phyloP scores from a whole-genome alignment of 2,888 invertebrate genomes.

The Caenorhabditis parvicauda region DNA sequence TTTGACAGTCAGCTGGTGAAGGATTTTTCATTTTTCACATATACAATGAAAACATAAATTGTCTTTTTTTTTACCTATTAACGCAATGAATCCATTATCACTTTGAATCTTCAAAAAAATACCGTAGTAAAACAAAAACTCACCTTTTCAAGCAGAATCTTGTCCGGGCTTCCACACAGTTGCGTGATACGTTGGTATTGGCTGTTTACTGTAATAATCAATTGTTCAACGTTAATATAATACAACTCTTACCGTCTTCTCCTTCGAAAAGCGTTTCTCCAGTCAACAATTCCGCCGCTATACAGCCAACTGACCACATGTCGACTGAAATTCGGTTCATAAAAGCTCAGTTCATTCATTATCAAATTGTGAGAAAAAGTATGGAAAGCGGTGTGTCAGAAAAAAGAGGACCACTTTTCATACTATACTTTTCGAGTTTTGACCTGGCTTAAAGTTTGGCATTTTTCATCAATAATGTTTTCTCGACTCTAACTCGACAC shows the following conservation, averaged over 20 bases:
- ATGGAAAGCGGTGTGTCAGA: no score
- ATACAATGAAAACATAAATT: not conserved
- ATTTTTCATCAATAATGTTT: no score
- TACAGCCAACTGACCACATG: slow-evolving; percentile 60
- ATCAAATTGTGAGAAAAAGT: no score
- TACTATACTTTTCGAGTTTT: no score
- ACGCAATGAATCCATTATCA: no score
- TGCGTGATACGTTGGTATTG: slow-evolving; percentile 53
- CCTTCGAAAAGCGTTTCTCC: slow-evolving; percentile 52
- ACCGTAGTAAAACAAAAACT: not conserved
- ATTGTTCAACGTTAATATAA: no score
- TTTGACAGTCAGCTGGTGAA: not conserved
- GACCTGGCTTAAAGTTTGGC: no score
- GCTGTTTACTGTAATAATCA: slow-evolving; percentile 34
- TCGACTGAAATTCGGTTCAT: slow-evolving; percentile 33
- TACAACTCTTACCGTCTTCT: slow-evolving; percentile 44
- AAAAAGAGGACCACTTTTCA: no score
- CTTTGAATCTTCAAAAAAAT: not conserved
- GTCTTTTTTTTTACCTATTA: no score
- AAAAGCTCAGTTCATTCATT: not conserved
- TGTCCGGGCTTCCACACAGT: slow-evolving; percentile 54
- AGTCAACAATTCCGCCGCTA: slow-evolving; percentile 55
- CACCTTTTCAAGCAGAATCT: slow-evolving; percentile 45
- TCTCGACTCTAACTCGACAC: no score
- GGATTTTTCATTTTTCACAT: not conserved